phyloP scores from a whole-genome alignment of 2,113 vertebrate species.

The Centrocercus urophasianus region DNA sequence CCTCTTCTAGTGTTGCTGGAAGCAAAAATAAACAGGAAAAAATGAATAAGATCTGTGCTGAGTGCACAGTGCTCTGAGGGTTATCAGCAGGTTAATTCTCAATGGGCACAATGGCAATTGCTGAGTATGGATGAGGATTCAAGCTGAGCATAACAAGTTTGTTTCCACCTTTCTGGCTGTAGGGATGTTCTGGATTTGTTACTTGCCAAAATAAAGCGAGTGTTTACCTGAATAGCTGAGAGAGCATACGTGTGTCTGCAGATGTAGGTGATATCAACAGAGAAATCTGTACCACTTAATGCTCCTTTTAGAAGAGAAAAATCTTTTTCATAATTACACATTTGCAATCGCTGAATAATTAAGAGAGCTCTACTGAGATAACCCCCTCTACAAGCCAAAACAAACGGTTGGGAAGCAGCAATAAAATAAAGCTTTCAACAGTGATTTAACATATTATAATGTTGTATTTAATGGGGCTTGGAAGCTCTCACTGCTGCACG shows the following conservation, averaged over 20 bases:
- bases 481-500: background rate
- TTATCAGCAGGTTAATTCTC: background rate
- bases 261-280: background rate
- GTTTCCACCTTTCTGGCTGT: background rate
- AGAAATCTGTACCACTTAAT: background rate
- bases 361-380: slow-evolving; percentile 88
- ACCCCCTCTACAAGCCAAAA: slow-evolving; percentile 88
- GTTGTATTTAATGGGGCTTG: background rate
- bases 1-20: background rate
- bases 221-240: background rate
- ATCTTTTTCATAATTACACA: slow-evolving; percentile 82
- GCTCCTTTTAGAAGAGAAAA: background rate
- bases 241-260: background rate
- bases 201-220: background rate
- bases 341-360: slow-evolving; percentile 85
- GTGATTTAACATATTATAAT: background rate
- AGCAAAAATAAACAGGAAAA: background rate
- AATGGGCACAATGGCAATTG: too few relatives aligned
- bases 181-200: background rate
- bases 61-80: slow-evolving; percentile 75
- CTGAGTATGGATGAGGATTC: background rate
- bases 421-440: background rate
- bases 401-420: background rate
- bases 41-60: slow-evolving; percentile 30
- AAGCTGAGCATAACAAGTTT: background rate